Base-by-base conservation (phyloP, 2,888 invertebrate species). In the Eudasyphora cyanicolor region DNA sequence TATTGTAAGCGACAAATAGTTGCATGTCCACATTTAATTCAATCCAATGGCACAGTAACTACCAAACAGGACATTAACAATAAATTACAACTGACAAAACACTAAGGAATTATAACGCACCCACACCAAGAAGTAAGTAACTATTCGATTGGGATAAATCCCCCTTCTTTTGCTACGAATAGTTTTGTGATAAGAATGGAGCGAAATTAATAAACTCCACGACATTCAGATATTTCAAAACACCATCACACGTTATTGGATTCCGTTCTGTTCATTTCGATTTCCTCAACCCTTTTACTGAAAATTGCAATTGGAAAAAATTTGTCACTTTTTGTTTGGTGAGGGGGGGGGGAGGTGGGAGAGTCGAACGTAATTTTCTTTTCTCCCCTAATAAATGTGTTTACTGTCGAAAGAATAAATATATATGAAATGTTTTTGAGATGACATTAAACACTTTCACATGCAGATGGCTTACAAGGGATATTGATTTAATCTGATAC, bases 1-100 rank as follows among this genome's bases (percentile, higher is more conserved):
- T 60, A 60, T 60, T 75, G 19, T 7, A 14, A 32, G 60, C 60
- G 62, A 51, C 49, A 78, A 76, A 78, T 78, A 81, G 75, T 73
- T 78, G 81, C 84, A 84, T 81, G 81, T 81, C 64, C 42, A 73
- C 76, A 78, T 78, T 81, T 54, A 81, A 84, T 81, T 84, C 71
- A 75, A 81, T 76, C 75, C 54, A 82, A 45, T 74, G 54, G 42
- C 5, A 71, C 38, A 51, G 69, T 69, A 75, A 77, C 35, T 75
- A 69, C 70, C 14, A 74, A 71, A 71, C 49, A 60, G 71, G 77
- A 76, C 75, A 78, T 75, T 75, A 42, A 81, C 73, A 73, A 80
- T 83, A 83, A 83, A 83, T 83, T 80, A 77, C 35, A 77, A 75
- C 45, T 64, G 76, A 83, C 83, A 83, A 74, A 77, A 54, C 21